A percentile compares a stretch with the other conserved stretches of the same genome.
Evolutionary conservation across 2,888 invertebrate genomes (phyloP).

Genomic region (Anthoptus insignis): DNA sequence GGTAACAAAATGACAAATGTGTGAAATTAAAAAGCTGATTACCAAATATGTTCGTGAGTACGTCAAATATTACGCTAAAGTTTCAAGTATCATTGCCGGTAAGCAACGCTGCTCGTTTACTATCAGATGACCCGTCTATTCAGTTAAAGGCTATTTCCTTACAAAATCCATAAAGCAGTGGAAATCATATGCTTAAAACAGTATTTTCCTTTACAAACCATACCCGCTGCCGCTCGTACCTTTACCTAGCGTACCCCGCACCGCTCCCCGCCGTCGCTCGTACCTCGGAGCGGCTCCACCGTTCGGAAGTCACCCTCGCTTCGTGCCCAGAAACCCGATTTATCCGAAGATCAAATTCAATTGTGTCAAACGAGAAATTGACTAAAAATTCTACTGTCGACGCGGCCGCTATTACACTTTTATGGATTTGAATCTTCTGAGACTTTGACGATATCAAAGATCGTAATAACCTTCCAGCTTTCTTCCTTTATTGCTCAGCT

Average conservation of each 20-base stretch:
- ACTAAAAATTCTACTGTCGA: constrained; percentile 78
- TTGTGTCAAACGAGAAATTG: constrained; percentile 80
- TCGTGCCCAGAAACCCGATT: constrained; percentile 80
- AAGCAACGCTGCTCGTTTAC: no score
- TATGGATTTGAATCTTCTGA: constrained; percentile 56
- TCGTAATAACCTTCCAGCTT: constrained; percentile 31
- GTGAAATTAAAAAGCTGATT: no score
- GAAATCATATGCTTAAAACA: no score
- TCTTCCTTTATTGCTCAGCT: constrained; percentile 35
- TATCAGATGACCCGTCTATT: no score
- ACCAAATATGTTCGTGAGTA: no score
- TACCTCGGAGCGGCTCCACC: constrained; percentile 53
- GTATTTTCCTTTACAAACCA: no score
- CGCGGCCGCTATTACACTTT: constrained; percentile 56
- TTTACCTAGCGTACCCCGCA: neutral
- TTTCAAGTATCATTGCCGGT: no score
- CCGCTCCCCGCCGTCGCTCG: constrained; percentile 17
- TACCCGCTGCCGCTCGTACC: neutral
- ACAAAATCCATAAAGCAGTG: no score
- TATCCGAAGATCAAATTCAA: constrained; percentile 80
- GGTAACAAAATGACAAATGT: no score
- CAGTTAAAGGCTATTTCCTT: no score
- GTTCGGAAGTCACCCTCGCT: constrained; percentile 64
- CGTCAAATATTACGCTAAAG: no score
- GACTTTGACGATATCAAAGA: constrained; percentile 36